These are phyloP conservation scores for Columbina picui DNA, from an alignment of 2,113 vertebrate genomes.

Conservation along the genomic window DNA sequence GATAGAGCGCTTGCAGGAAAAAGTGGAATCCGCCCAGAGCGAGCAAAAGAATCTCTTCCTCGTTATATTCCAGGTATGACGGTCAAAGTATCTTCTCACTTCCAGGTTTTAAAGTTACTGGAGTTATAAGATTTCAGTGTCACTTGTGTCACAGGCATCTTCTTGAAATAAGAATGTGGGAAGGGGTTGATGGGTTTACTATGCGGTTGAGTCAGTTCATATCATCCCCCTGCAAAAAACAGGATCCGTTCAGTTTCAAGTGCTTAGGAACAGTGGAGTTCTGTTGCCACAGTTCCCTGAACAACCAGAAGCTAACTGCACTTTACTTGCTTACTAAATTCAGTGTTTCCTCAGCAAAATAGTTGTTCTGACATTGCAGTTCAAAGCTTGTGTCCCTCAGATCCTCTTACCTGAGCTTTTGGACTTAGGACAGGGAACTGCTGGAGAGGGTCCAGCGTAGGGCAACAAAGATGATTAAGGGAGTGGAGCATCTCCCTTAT, in stretches of 20 bases:
- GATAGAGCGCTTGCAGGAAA: slow-evolving; percentile 94
- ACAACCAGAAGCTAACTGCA: not conserved
- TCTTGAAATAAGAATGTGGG: not conserved
- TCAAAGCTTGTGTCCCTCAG: not conserved
- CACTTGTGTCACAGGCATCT: not conserved
- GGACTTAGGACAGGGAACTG: too few species aligned
- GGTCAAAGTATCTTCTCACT: not conserved
- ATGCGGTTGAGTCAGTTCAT: not conserved
- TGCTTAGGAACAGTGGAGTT: not conserved
- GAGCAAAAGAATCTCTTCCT: slow-evolving; percentile 99
- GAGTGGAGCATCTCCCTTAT: too few species aligned
- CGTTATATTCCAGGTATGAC: slow-evolving; percentile 93
- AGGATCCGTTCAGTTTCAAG: not conserved
- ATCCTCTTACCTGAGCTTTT: not conserved
- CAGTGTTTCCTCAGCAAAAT: not conserved
- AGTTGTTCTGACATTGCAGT: not conserved
- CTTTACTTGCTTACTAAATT: not conserved
- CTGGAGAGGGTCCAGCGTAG: too few species aligned
- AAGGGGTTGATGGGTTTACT: not conserved
- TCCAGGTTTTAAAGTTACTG: not conserved
- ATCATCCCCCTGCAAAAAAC: not conserved
- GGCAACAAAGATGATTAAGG: too few species aligned
- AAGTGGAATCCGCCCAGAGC: slow-evolving; percentile 96
- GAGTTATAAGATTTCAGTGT: not conserved
- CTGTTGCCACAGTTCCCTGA: not conserved